Evolutionary conservation across 2,797 vertebrate species (phyloP), one percentile per base, ranked within the genome.

Genomic region (Scolopax rusticola): DNA sequence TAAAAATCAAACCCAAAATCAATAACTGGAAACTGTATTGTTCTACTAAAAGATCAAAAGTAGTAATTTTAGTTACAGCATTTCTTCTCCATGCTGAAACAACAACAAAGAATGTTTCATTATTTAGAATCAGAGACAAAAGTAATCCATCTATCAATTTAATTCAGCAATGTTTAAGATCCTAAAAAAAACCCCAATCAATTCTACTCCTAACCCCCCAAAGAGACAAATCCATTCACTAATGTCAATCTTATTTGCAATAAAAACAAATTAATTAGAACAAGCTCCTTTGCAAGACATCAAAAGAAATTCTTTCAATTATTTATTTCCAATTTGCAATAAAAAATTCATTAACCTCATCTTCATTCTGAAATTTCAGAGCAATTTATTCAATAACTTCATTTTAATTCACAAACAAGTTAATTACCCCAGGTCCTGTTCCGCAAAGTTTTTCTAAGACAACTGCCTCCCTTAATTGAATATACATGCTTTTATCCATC

Each of bases 191-290:
- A 89, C 69, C 33, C 27, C 45, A 83, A 78, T 88, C 25, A 80
- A 3, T 88, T 89, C 24, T 76, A 56, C 15, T 53, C 8, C 30
- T 91, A 86, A 50, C 28, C 5, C 23, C n/a, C 8, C 12, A 15
- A 65, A 91, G 94, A 93, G 25, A 15, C 11, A 78, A 84, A 87
- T 73, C 28, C 15, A 38, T 43, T 33, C 33, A 84, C 15, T 59
- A 59, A 91, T 92, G 84, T 84, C 45, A 89, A 92, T 93, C 85
- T 84, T 91, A 84, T 68, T 90, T 93, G 84, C 68, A 93, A 89
- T 84, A 94, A 96, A 94, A 93, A 24, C 28, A 91, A 97, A 92
- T 92, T 95, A 95, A 84, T 79, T 95, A 94, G 59, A 82, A 85
- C 17, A 79, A 77, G 24, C 5, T 76, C 27, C 30, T 83, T 79